Base-by-base conservation (phyloP, 2,797 vertebrate genomes). In the Premnoplex brunnescens region DNA sequence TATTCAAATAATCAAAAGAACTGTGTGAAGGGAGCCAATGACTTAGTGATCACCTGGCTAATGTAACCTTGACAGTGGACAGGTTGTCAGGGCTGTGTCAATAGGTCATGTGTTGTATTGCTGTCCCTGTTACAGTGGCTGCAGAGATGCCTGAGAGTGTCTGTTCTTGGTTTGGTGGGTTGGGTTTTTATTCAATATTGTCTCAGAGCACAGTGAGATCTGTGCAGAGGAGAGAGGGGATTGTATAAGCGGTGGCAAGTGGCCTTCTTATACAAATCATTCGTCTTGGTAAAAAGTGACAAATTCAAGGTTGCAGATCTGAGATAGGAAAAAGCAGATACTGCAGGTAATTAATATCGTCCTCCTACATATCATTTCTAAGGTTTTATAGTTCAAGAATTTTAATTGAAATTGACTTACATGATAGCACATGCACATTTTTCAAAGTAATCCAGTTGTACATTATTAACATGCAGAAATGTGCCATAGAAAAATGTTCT, bases 181-280 rank as follows among this genome's bases (percentile, higher is more conserved):
- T 41, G 16, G 56, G 3, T 36, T n/a, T 55, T 39, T 21, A 34
- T 30, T 48, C 62, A 14, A 2, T 58, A 5, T 19, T 69, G 48
- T 14, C 21, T 54, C 16, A 22, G 44, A 68, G 20, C 51, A 46
- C 24, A 34, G 14, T 72, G 43, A 81, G 44, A 75, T 17, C 26
- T 10, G 19, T 44, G 41, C 28, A n/a, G 49, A 83, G 36, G 37
- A 80, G n/a, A 51, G 6, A 20, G 13, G 24, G 55, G 79, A 14
- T 41, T 24, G 15, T 28, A 1, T 17, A 26, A 55, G n/a, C 39
- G 34, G 54, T 60, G 59, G 44, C 63, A 73, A 88, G 44, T 76
- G 77, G 32, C 37, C 12, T 88, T 0, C 0, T 79, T 71, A 12
- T 27, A 10, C 1, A 1, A n/a, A n/a, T 84, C 22, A 52, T 28